phyloP scores from a whole-genome alignment of 2,888 invertebrate species.

The Taphrorychus bicolor region DNA sequence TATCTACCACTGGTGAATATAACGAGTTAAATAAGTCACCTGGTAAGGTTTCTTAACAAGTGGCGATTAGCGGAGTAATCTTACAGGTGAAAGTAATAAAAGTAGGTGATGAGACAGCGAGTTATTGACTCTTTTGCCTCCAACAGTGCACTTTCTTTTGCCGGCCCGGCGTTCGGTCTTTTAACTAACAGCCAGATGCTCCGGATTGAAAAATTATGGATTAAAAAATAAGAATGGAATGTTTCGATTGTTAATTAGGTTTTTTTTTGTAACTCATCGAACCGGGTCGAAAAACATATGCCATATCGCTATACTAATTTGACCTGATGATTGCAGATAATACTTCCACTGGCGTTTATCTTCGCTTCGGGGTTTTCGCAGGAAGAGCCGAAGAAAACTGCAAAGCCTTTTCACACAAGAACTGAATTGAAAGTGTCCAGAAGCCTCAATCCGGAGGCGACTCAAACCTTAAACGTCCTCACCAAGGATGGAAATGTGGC shows the following conservation, averaged over 20 bases:
- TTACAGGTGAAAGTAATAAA: constrained; percentile 38
- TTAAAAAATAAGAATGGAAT: constrained; percentile 20
- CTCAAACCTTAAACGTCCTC: constrained; percentile 78
- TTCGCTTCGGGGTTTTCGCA: constrained; percentile 30
- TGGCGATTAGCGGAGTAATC: constrained; percentile 17
- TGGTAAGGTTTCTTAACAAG: constrained; percentile 13
- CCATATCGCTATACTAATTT: neutral
- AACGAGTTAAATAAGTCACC: constrained; percentile 14
- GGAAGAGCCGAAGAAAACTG: constrained; percentile 58
- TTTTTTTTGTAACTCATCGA: constrained; percentile 13
- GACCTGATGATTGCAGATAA: constrained; percentile 10
- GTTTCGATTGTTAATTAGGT: constrained; percentile 8
- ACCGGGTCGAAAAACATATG: neutral
- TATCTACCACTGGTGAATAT: neutral
- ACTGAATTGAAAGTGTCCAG: constrained; percentile 80
- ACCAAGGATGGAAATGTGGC: constrained; percentile 79
- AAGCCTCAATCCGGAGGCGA: constrained; percentile 78
- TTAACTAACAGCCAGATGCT: constrained; percentile 24
- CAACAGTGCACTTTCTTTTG: constrained; percentile 14
- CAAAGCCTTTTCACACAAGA: constrained; percentile 60
- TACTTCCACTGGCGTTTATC: constrained; percentile 50
- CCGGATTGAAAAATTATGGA: constrained; percentile 24
- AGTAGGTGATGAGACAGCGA: constrained; percentile 33
- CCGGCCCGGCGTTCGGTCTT: neutral
- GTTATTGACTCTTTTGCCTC: constrained; percentile 17